Percentiles rank a stretch among this genome's conserved stretches.
phyloP scores from a whole-genome alignment of 1,140 invertebrate genomes.

The Hylyphantes graminicola region DNA sequence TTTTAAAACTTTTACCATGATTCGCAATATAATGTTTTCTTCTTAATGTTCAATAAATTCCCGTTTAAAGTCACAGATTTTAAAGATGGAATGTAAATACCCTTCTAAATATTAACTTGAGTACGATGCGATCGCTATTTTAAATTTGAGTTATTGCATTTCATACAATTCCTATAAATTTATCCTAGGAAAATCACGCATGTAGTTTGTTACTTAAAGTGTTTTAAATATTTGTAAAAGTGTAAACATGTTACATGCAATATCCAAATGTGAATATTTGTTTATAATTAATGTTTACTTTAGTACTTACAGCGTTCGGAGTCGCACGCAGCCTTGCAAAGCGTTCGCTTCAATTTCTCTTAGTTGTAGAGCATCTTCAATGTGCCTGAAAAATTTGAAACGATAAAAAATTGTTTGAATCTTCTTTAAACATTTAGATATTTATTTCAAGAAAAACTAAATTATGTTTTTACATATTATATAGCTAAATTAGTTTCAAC shows the following conservation, averaged over 20 bases:
- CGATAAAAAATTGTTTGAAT: too few species aligned
- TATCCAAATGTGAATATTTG: not conserved
- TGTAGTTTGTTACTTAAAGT: not conserved
- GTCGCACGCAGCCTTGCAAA: conserved; percentile 59
- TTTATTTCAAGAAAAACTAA: too few species aligned
- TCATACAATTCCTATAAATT: not conserved
- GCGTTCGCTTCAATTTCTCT: conserved; percentile 60
- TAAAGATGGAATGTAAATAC: not conserved
- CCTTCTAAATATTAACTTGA: not conserved
- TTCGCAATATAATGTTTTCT: not conserved
- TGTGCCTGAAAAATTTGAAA: conserved; percentile 49
- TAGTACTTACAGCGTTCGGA: conserved; percentile 64
- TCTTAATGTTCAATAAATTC: too few species aligned
- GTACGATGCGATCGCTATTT: not conserved
- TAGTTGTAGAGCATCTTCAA: conserved; percentile 33
- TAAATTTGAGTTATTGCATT: not conserved
- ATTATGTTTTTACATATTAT: too few species aligned
- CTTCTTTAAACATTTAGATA: too few species aligned
- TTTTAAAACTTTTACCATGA: not conserved
- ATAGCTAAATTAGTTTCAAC: too few species aligned
- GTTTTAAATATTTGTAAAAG: not conserved
- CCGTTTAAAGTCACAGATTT: too few species aligned
- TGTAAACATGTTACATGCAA: not conserved
- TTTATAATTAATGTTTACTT: not conserved
- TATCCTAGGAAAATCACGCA: not conserved